Evolutionary conservation across 1,140 invertebrate genomes (phyloP).

Genomic region (Archegozetes longisetosus): DNA sequence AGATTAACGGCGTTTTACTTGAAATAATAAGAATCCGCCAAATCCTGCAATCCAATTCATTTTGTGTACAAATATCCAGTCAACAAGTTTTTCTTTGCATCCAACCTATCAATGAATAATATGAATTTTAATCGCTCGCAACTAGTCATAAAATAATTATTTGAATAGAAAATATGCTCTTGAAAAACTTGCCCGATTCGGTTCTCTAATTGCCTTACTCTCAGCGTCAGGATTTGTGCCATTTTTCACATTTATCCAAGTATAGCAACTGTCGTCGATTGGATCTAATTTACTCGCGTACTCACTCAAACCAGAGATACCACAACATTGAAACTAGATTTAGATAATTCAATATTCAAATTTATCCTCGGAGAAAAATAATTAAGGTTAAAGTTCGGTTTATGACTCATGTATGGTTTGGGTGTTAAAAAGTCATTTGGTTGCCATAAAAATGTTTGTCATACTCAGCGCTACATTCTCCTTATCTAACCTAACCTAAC

Average conservation of each 20-base stretch:
- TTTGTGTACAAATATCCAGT: constrained; percentile 28
- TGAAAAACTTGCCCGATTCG: constrained; percentile 5
- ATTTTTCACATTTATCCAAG: constrained; percentile 12
- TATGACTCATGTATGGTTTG: too few species aligned
- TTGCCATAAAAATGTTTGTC: neutral
- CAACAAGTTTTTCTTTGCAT: constrained; percentile 27
- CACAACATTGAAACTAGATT: constrained; percentile 32
- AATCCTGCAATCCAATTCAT: constrained; percentile 27
- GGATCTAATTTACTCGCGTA: constrained; percentile 31
- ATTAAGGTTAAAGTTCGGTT: neutral
- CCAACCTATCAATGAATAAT: constrained; percentile 24
- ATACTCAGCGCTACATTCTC: neutral
- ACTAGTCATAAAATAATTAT: too few species aligned
- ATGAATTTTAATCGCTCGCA: neutral
- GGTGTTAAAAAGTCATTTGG: neutral
- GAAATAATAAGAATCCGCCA: constrained; percentile 20
- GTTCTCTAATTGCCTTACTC: neutral
- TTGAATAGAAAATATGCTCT: too few species aligned
- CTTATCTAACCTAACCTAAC: too few species aligned
- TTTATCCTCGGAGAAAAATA: neutral
- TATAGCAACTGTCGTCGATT: constrained; percentile 32
- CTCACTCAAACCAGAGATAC: constrained; percentile 31
- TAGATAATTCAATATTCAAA: neutral
- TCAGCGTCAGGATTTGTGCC: constrained; percentile 16
- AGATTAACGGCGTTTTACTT: too few species aligned